Evolutionary conservation across 2,888 invertebrate species (phyloP).

Genomic region (Marronus borbonicus): DNA sequence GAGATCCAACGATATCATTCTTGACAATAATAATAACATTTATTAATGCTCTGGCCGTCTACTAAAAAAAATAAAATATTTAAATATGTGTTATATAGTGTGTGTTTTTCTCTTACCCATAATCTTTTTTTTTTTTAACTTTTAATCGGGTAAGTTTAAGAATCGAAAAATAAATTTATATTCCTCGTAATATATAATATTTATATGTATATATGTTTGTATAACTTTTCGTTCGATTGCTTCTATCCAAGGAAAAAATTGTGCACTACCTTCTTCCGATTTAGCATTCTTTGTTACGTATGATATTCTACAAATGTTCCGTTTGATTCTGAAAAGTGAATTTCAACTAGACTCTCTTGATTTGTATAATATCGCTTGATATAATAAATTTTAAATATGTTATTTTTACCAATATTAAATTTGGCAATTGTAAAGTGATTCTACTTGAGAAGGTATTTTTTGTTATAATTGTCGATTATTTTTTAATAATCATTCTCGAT

Average conservation of each 20-base stretch:
- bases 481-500: too few relatives aligned
- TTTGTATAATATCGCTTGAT: background rate
- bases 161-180: slow-evolving; percentile 39
- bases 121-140: background rate
- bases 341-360: slow-evolving; percentile 24
- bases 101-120: background rate
- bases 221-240: slow-evolving; percentile 18
- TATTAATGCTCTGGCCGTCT: slow-evolving; percentile 4
- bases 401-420: background rate
- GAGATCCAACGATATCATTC: background rate
- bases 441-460: too few relatives aligned
- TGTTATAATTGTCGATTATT: too few relatives aligned
- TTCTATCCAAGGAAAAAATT: background rate
- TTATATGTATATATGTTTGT: slow-evolving; percentile 34
- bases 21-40: background rate
- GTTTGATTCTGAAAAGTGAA: slow-evolving; percentile 6
- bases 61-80: slow-evolving; percentile 8
- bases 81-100: background rate
- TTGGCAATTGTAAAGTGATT: background rate
- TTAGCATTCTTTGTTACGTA: background rate
- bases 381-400: background rate
- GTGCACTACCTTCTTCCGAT: background rate
- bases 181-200: slow-evolving; percentile 30
- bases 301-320: slow-evolving; percentile 15
- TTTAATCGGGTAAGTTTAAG: background rate